Evolutionary conservation across 1,140 invertebrate genomes (phyloP).

Genomic region (Bicyclus anynana): DNA sequence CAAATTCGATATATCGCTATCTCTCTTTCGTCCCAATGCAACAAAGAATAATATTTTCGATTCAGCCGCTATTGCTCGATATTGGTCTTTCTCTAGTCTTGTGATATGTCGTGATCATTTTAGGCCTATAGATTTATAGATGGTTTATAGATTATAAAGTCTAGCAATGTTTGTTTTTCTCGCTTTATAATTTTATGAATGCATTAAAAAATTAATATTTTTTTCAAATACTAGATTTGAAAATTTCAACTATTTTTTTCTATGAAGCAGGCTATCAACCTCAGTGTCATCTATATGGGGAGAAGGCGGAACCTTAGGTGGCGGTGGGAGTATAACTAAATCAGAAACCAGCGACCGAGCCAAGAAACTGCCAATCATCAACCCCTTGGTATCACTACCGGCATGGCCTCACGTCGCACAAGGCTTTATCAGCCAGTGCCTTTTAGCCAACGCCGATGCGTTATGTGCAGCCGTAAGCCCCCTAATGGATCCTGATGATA

Average conservation of each 20-base stretch:
- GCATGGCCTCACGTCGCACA: constrained; percentile 88
- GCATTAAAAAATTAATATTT: too few species aligned
- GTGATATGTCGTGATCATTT: too few species aligned
- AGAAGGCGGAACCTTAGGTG: constrained; percentile 44
- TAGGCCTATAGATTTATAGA: too few species aligned
- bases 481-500: constrained; percentile 94
- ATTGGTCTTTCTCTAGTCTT: too few species aligned
- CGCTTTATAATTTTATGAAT: too few species aligned
- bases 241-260: constrained; percentile 6
- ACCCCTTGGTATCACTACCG: constrained; percentile 90
- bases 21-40: too few species aligned
- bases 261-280: constrained; percentile 62
- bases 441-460: constrained; percentile 97
- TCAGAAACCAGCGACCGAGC: constrained; percentile 68
- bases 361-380: constrained; percentile 92
- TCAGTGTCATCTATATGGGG: constrained; percentile 78
- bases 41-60: too few species aligned
- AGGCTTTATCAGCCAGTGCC: constrained; percentile 80
- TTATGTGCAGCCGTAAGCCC: constrained; percentile 96
- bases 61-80: too few species aligned
- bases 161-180: too few species aligned
- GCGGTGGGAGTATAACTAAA: constrained; percentile 39
- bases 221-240: too few species aligned
- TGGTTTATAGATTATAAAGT: too few species aligned
- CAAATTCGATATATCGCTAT: too few species aligned